Conservation (phyloP, 1,140 invertebrate species). For the Drosophila simulans region DNA sequence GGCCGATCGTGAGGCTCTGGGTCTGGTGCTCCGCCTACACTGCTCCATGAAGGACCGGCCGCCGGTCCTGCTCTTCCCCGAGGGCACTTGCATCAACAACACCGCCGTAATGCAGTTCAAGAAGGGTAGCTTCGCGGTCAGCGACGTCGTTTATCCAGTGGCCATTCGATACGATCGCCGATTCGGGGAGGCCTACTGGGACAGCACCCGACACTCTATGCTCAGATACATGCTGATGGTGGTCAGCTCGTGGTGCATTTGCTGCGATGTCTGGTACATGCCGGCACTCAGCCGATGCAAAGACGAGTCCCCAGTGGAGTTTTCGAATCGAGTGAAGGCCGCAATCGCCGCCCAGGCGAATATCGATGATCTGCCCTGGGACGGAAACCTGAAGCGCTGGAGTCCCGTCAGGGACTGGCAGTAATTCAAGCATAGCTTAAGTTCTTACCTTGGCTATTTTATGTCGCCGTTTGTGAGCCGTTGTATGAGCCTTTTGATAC, state of each 20-base stretch:
- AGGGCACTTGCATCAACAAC: conserved; percentile 70
- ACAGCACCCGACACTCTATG: conserved; percentile 61
- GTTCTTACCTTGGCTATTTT: neutral
- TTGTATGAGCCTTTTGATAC: neutral
- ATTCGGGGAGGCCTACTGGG: conserved; percentile 64
- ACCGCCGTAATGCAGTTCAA: conserved; percentile 71
- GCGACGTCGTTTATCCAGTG: conserved; percentile 55
- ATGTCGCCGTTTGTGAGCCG: neutral
- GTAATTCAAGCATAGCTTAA: neutral
- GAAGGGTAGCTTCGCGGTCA: conserved; percentile 64
- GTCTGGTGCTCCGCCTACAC: conserved; percentile 28
- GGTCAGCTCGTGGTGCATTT: conserved; percentile 58
- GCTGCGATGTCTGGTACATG: conserved; percentile 65
- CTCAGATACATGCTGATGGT: conserved; percentile 55
- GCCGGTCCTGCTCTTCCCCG: conserved; percentile 60
- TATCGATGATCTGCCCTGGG: conserved; percentile 55
- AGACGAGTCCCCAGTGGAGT: conserved; percentile 40
- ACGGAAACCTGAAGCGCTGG: conserved; percentile 63
- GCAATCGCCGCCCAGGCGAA: conserved; percentile 51
- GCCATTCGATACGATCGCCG: conserved; percentile 58
- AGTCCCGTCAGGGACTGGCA: conserved; percentile 53
- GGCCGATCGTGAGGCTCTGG: conserved; percentile 42
- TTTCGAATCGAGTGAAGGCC: conserved; percentile 54
- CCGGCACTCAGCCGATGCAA: neutral
- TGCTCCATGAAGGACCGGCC: conserved; percentile 15